These are phyloP conservation scores for Sebastes nivosus DNA, from an alignment of 2,797 vertebrate species.

Conservation along the genomic window DNA sequence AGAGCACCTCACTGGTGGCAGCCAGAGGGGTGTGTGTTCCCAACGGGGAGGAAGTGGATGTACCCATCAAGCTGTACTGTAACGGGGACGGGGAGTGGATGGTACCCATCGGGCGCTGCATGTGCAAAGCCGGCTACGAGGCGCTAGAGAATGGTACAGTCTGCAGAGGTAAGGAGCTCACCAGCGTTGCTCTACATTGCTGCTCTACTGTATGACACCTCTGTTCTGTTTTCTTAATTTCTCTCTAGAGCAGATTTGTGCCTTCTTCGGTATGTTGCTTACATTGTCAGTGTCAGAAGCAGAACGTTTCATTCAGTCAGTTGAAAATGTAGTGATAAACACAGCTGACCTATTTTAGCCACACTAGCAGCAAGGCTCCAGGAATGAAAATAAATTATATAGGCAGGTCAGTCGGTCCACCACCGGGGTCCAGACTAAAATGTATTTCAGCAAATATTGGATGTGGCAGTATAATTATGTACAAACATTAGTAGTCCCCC, in stretches of 20 bases:
- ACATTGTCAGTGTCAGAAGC: not conserved
- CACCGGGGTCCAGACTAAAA: not conserved
- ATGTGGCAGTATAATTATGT: not conserved
- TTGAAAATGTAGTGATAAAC: not conserved
- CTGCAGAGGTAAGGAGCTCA: constrained; percentile 88
- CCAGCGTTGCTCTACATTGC: not conserved
- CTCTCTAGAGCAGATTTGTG: not conserved
- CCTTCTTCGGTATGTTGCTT: not conserved
- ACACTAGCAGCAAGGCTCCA: not conserved
- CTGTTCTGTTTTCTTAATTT: not conserved
- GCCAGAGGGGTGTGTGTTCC: constrained; percentile 91
- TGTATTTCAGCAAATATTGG: not conserved
- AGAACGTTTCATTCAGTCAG: not conserved
- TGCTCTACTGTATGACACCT: not conserved
- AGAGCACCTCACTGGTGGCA: constrained; percentile 94
- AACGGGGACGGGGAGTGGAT: constrained; percentile 97
- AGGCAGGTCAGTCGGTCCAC: not conserved
- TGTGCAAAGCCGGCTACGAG: constrained; percentile 92
- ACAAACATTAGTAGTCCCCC: not conserved
- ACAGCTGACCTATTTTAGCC: not conserved
- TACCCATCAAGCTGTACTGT: constrained; percentile 97
- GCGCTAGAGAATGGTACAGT: constrained; percentile 88
- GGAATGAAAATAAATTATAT: not conserved
- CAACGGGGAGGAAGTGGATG: constrained; percentile 95
- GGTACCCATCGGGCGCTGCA: constrained; percentile 95